Evolutionary conservation across 2,797 vertebrate species (phyloP), one percentile per base, ranked within the genome.

Genomic region (Xyrichtys novacula): DNA sequence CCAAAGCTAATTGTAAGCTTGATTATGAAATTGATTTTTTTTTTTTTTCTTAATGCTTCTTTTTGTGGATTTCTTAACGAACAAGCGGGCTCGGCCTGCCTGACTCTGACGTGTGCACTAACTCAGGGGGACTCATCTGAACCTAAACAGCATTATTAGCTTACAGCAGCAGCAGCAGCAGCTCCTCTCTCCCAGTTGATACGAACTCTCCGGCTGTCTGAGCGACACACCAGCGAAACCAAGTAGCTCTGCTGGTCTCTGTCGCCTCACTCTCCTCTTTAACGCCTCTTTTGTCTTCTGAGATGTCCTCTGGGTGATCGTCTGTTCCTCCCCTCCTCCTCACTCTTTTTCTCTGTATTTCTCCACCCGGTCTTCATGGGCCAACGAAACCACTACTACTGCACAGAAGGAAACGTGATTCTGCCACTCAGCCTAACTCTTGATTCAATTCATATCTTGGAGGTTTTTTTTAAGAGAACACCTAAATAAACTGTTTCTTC

Each of bases 41-140:
- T 55, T 36, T 68, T 85, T 71, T 36, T 59, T 55, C 31, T 55
- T 49, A 40, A 46, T 61, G 50, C 32, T 80, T 80, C 34, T 83
- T 82, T 76, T 81, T 79, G 81, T 86, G 84, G 68, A 84, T 90
- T 91, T 90, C 86, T 87, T 84, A 82, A 87, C 42, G 75, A 88
- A 86, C 79, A 71, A 81, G 80, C 67, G 0, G 83, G 66, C 74
- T 11, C 78, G 46, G 85, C 80, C 85, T 76, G 89, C 81, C 68
- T 60, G 82, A 84, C 79, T 89, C 76, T 72, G 84, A 88, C 23
- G 75, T 83, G 89, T 89, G 88, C 89, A 92, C 90, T 93, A 94
- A 93, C 92, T 94, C 93, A 94, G 94, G 93, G 90, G 92, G 91
- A 92, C 90, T 90, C 83, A 88, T 89, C 71, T 87, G 74, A 87